Evolutionary conservation across 1,140 invertebrate genomes (phyloP).

Genomic region (Drosophila leontia): DNA sequence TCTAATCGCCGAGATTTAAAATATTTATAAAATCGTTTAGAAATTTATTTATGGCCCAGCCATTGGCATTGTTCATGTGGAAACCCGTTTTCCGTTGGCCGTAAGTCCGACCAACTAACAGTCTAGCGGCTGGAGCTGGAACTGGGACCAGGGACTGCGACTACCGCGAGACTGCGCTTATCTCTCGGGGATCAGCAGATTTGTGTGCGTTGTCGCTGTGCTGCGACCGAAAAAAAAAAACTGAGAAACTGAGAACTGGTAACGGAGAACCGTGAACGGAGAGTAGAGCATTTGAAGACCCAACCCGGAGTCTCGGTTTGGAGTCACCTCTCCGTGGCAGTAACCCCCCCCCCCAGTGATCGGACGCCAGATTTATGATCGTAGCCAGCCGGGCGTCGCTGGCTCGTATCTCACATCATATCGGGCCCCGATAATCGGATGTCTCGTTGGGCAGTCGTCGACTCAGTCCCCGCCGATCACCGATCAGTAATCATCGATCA

Average conservation of each 20-base stretch:
- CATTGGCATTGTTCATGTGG: slow-evolving; percentile 80
- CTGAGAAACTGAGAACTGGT: slow-evolving; percentile 7
- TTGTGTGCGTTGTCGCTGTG: slow-evolving; percentile 56
- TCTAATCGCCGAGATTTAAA: slow-evolving; percentile 84
- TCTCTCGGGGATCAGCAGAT: slow-evolving; percentile 70
- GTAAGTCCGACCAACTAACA: slow-evolving; percentile 50
- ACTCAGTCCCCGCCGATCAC: slow-evolving; percentile 4
- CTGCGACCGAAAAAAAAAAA: slow-evolving; percentile 12
- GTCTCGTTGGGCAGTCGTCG: slow-evolving; percentile 42
- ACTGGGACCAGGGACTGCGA: slow-evolving; percentile 28
- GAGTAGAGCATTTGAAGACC: slow-evolving; percentile 13
- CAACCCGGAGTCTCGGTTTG: slow-evolving; percentile 1
- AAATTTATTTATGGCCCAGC: slow-evolving; percentile 80
- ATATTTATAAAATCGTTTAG: slow-evolving; percentile 84
- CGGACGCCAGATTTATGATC: slow-evolving; percentile 75
- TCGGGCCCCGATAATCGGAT: slow-evolving; percentile 59
- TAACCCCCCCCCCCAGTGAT: slow-evolving; percentile 31
- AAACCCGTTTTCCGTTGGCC: slow-evolving; percentile 63
- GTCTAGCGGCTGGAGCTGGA: slow-evolving; percentile 9
- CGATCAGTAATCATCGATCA: not conserved
- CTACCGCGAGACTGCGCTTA: slow-evolving; percentile 61
- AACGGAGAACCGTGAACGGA: not conserved
- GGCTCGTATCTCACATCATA: slow-evolving; percentile 71
- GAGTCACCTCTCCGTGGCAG: slow-evolving; percentile 3
- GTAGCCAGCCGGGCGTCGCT: slow-evolving; percentile 42